A percentile compares a stretch with the other conserved stretches of the same genome.
Conservation (phyloP, 2,797 vertebrate species). For the Aeoliscus strigatus region DNA sequence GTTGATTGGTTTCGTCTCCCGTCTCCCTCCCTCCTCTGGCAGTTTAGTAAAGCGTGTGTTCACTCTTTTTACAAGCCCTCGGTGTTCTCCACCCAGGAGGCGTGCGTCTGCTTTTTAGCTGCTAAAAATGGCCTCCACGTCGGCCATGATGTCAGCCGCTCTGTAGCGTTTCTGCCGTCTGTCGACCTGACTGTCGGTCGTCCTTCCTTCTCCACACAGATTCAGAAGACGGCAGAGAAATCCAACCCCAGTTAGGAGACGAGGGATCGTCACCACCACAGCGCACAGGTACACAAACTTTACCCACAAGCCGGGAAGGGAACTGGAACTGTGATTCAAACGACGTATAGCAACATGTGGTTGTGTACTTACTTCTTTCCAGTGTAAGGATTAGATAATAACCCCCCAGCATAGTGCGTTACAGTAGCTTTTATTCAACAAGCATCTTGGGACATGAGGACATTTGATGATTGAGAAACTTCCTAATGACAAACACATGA, state of each 20-base stretch:
- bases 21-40: slow-evolving; percentile 45
- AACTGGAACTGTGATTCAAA: background rate
- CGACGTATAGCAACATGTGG: no score
- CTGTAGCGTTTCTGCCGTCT: slow-evolving; percentile 2
- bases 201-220: slow-evolving; percentile 37
- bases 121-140: background rate
- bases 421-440: no score
- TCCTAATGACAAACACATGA: no score
- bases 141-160: slow-evolving; percentile 2
- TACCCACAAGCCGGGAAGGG: background rate
- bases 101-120: slow-evolving; percentile 3
- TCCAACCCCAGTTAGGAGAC: slow-evolving; percentile 71
- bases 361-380: no score
- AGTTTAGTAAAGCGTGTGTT: slow-evolving; percentile 2
- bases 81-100: background rate
- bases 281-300: slow-evolving; percentile 36
- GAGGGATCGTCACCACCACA: slow-evolving; percentile 3
- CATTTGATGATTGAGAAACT: no score
- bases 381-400: no score
- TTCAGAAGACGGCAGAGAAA: slow-evolving; percentile 76
- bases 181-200: background rate
- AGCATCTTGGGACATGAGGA: no score
- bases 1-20: slow-evolving; percentile 9
- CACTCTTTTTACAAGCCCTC: background rate
- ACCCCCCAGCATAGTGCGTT: no score